Percentiles rank a stretch among this genome's conserved stretches.
phyloP scores from a whole-genome alignment of 2,797 vertebrate species.

The Darevskia mixta region DNA sequence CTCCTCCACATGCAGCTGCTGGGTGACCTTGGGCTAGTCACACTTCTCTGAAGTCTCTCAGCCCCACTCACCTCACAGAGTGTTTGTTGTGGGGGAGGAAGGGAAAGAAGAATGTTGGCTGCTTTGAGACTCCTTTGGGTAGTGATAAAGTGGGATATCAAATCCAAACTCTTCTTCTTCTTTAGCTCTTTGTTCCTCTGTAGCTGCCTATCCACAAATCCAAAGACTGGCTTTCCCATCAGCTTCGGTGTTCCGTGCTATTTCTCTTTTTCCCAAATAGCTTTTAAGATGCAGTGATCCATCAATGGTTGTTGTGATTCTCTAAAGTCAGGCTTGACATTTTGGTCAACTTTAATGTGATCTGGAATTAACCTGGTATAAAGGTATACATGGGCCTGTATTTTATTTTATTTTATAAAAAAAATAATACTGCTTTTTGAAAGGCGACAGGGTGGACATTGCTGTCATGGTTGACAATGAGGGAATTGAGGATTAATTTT shows the following conservation, averaged over 20 bases:
- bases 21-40: too few species aligned
- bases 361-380: fast-evolving
- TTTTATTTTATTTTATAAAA: not conserved
- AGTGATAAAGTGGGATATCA: too few species aligned
- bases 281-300: conserved; percentile 35
- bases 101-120: too few species aligned
- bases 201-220: not conserved
- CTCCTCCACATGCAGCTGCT: too few species aligned
- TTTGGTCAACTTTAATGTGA: not conserved
- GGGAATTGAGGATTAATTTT: fast-evolving
- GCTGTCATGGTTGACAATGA: not conserved
- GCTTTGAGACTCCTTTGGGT: too few species aligned
- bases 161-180: too few species aligned
- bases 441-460: not conserved
- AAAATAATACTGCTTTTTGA: not conserved
- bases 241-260: not conserved
- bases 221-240: conserved; percentile 13
- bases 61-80: too few species aligned
- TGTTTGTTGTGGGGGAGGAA: too few species aligned
- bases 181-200: not conserved
- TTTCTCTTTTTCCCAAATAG: conserved; percentile 37
- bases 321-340: not conserved
- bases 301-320: not conserved
- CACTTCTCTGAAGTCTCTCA: too few species aligned
- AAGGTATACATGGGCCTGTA: fast-evolving